Base-by-base conservation (phyloP, 2,113 vertebrate species). In the Tonatia bakeri region DNA sequence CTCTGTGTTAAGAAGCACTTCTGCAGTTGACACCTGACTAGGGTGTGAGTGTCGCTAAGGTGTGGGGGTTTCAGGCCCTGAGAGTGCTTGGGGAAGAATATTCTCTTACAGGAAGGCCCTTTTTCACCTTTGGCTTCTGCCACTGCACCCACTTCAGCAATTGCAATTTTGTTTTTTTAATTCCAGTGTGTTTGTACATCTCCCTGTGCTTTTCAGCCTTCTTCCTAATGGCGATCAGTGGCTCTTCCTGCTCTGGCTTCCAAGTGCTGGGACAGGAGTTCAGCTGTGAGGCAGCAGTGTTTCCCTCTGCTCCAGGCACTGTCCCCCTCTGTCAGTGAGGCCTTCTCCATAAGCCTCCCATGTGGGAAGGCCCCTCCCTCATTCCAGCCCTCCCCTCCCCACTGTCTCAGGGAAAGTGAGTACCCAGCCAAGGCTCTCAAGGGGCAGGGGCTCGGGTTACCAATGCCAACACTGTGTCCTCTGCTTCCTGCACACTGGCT, bases 401-500 rank as follows among this genome's bases (percentile, higher is more conserved):
- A 17, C 50, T 36, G 56, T 28, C 36, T 82, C 38, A 31, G 52
- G 64, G 70, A 17, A 83, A 72, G 22, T 19, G 33, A 72, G 40
- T 76, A 61, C 33, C 89, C 20, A 10, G 33, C n/a, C 50, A 19
- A 45, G 38, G 1, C 54, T 87, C 43, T 8, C 20, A 54, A 54
- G 40, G 70, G 52, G 7, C 11, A 61, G 56, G 50, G 47, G 8
- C 65, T 43, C 0, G 0, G 2, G 24, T 33, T 8, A 26, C 33
- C 15, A 3, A 2, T 2, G 11, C 14, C 19, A 9, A 5, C 11
- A 0, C 11, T 3, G 52, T 1, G 0, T 28, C 64, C 22, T 88
- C 52, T 69, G 70, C 43, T 38, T 11, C 4, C n/a, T 14, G 33
- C 47, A 8, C 36, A 4, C 31, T 47, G 61, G 70, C 38, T 40